These are phyloP conservation scores for Pomatorhinus ruficollis DNA, from an alignment of 2,113 vertebrate genomes.

Conservation along the genomic window DNA sequence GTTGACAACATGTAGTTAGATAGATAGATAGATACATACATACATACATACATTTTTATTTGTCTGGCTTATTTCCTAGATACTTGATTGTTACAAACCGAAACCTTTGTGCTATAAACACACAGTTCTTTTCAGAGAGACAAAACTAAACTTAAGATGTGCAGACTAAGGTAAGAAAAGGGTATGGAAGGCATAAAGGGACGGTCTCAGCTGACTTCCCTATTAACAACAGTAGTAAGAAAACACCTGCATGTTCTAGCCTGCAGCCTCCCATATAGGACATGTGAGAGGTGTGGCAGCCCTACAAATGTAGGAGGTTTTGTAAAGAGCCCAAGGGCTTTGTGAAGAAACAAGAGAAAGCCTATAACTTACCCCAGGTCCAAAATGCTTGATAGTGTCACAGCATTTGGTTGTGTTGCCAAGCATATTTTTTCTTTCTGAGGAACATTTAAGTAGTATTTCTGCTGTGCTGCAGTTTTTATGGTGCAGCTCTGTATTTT, in stretches of 20 bases:
- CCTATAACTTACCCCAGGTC: neutral
- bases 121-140: neutral
- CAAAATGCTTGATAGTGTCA: neutral
- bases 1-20: neutral
- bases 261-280: neutral
- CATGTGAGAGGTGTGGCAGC: neutral
- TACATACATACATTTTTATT: neutral
- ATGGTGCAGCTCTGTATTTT: neutral
- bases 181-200: neutral
- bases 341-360: neutral
- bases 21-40: neutral
- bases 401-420: neutral
- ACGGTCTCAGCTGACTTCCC: neutral
- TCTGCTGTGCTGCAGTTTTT: neutral
- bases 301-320: neutral
- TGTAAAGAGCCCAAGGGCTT: neutral
- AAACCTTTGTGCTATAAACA: neutral
- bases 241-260: neutral
- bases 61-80: neutral
- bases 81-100: neutral
- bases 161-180: neutral
- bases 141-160: neutral
- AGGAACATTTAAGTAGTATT: neutral
- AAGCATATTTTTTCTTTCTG: neutral
- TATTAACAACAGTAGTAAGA: neutral